phyloP scores from a whole-genome alignment of 2,888 invertebrate genomes.

The Phengaris arion region DNA sequence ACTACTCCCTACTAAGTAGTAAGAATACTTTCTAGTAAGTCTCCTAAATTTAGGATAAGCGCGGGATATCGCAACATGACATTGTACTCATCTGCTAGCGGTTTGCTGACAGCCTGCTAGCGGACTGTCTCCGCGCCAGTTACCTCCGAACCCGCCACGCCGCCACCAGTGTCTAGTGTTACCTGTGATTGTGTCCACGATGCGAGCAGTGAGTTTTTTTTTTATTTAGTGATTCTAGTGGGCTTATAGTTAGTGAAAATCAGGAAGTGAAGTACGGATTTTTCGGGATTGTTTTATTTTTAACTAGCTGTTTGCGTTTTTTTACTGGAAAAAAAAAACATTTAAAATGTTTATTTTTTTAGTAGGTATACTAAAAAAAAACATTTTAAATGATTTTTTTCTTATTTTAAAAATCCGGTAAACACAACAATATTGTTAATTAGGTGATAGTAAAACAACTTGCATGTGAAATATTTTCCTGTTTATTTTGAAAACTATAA shows the following conservation, averaged over 20 bases:
- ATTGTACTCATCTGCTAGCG: background rate
- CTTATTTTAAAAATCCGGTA: no score
- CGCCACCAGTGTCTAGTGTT: constrained; percentile 2
- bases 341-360: no score
- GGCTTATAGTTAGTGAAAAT: background rate
- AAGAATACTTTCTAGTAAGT: no score
- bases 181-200: constrained; percentile 5
- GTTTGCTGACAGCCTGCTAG: background rate
- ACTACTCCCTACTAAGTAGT: background rate
- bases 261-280: background rate
- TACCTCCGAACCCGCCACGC: background rate
- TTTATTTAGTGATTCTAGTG: background rate
- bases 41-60: background rate
- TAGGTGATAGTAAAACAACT: no score
- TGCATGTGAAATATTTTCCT: no score
- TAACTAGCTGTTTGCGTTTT: no score
- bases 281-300: no score
- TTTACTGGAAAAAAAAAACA: no score
- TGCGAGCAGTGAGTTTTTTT: constrained; percentile 18
- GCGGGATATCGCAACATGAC: background rate
- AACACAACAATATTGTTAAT: no score
- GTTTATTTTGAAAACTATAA: no score
- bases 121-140: background rate
- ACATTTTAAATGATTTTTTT: no score
- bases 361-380: no score